phyloP scores from a whole-genome alignment of 1,140 invertebrate genomes.

The Heliconius congener region DNA sequence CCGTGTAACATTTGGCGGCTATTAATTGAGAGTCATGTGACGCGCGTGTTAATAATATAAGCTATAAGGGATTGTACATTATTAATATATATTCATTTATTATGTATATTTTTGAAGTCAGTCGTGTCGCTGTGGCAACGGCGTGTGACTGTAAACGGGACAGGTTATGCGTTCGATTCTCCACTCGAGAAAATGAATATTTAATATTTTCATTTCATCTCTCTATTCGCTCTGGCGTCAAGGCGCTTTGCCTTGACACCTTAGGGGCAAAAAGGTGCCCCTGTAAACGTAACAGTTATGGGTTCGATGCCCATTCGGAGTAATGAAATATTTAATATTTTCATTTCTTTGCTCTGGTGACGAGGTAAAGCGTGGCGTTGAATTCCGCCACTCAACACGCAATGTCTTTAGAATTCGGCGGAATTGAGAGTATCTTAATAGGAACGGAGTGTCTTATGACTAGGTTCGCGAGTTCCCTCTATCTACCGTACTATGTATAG shows the following conservation, averaged over 20 bases:
- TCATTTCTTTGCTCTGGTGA: too few relatives aligned
- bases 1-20: background rate
- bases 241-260: too few relatives aligned
- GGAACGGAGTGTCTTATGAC: background rate
- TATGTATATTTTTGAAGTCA: too few relatives aligned
- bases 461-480: too few relatives aligned
- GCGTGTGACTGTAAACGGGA: background rate
- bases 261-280: too few relatives aligned
- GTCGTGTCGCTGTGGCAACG: background rate
- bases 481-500: too few relatives aligned
- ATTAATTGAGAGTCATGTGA: conserved; percentile 7
- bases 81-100: background rate
- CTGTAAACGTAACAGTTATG: too few relatives aligned
- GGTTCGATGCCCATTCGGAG: too few relatives aligned
- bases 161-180: background rate
- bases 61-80: background rate
- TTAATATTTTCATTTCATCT: background rate
- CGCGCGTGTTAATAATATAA: conserved; percentile 6
- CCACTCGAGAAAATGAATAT: background rate
- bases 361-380: background rate
- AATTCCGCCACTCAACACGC: background rate
- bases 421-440: background rate
- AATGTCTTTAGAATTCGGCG: background rate
- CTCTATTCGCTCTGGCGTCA: background rate
- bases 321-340: too few relatives aligned